Base-by-base conservation (phyloP, 64 coral and sea anemone species). In the Stichodactyla helianthus region DNA sequence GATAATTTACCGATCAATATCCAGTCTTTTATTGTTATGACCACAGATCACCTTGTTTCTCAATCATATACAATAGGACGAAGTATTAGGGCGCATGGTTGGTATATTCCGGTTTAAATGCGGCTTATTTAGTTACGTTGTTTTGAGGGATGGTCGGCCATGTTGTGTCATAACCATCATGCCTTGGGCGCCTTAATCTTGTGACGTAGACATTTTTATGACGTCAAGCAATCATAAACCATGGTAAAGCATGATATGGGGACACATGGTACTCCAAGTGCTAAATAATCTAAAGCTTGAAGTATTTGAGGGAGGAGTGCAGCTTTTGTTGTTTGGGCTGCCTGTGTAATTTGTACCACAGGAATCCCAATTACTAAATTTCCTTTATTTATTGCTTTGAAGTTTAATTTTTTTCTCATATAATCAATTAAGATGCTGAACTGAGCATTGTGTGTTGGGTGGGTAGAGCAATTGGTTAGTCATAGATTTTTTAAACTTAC, bases 131-230 rank as follows among this genome's bases (percentile, higher is more conserved):
- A 19, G 31, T 77, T 50, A 50, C 70, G 63, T 83, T 79, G 50
- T 79, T 87, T 87, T 82, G 22, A 61, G 84, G 79, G 84, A 61
- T 70, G 85, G 53, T 87, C 89, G 52, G 89, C 89, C 89, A 91
- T 91, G 56, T 91, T 91, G 89, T 82, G 85, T 71, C 85, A 11
- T 57, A 67, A 53, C 89, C 89, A 91, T 51, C 77, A 63, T 91
- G 23, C 89, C 52, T 82, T 86, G 84, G 31, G 17, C 55, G 55
- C 77, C 6, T 77, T 63, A 52, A 20, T 61, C 57, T 10, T 91
- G 10, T 63, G 77, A 87, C 70, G 55, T 56, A 2, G 23, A 31
- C n/a, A 68, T 2, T 27, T 74, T 27, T 58, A 9, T 74, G 25
- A 74, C 68, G 68, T 74, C 68, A 74, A 2, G 7, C 26, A 26